These are phyloP conservation scores for Lucifuga dentata DNA, from an alignment of 2,113 vertebrate species.

Conservation along the genomic window DNA sequence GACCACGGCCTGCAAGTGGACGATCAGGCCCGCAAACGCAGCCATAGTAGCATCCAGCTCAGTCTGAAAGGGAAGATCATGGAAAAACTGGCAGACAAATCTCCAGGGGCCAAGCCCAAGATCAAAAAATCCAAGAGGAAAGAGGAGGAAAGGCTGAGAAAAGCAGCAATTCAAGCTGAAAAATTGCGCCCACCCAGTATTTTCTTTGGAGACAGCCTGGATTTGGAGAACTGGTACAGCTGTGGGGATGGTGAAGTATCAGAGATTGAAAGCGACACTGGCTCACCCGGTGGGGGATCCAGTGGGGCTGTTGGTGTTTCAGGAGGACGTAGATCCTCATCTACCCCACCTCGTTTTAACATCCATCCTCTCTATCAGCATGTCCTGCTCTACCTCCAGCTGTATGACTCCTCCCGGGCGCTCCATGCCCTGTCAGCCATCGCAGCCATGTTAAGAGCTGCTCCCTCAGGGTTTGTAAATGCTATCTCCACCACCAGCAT, in stretches of 20 bases:
- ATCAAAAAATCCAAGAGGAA: conserved; percentile 92
- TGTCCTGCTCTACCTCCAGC: conserved; percentile 95
- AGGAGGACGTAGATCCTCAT: conserved; percentile 75
- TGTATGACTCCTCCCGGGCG: conserved; percentile 96
- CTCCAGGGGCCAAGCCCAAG: conserved; percentile 96
- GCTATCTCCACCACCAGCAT: conserved; percentile 99
- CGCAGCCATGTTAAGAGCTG: conserved; percentile 93
- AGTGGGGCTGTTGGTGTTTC: conserved; percentile 54
- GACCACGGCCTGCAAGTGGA: conserved; percentile 80
- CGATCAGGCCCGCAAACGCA: conserved; percentile 89
- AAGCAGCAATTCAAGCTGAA: conserved; percentile 84
- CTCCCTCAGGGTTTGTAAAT: conserved; percentile 92
- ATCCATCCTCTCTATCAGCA: conserved; percentile 98
- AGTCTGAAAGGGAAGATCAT: conserved; percentile 93
- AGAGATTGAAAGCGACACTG: conserved; percentile 96
- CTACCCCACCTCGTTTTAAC: conserved; percentile 84
- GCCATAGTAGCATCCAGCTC: conserved; percentile 96
- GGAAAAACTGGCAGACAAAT: conserved; percentile 91
- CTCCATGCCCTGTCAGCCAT: conserved; percentile 94
- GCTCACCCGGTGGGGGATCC: conserved; percentile 86
- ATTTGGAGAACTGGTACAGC: conserved; percentile 99
- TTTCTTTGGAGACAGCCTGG: conserved; percentile 96
- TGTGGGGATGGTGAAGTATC: conserved; percentile 98
- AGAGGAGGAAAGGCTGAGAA: conserved; percentile 92
- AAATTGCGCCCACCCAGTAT: conserved; percentile 89